These are phyloP conservation scores for Brachyhypopomus gauderio DNA, from an alignment of 2,113 vertebrate genomes.

Conservation along the genomic window DNA sequence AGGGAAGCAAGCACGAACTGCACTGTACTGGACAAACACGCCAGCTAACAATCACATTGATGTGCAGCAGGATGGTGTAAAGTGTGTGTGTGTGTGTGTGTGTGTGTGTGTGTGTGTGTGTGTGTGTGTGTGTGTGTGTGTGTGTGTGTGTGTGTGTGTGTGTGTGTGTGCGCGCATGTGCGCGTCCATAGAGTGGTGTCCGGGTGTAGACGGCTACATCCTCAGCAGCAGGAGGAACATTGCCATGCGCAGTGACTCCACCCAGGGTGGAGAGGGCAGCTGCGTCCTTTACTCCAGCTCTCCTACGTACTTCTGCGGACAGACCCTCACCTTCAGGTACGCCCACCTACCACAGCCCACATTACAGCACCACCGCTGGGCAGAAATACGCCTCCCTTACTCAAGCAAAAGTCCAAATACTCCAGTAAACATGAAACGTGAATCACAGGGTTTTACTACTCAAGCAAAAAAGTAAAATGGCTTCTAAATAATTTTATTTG, in stretches of 20 bases:
- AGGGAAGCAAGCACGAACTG: neutral
- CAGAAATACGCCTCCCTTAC: no score
- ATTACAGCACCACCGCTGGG: neutral
- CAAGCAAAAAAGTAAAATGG: no score
- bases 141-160: neutral
- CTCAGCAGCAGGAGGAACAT: conserved; percentile 95
- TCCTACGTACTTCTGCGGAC: conserved; percentile 90
- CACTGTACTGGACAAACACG: neutral
- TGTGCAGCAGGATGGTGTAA: no score
- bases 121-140: no score
- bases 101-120: neutral
- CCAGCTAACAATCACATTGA: no score
- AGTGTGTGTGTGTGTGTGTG: neutral
- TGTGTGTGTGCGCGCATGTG: conserved; percentile 18
- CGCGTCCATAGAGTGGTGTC: conserved; percentile 80
- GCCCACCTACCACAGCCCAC: conserved; percentile 35
- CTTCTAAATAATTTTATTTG: no score
- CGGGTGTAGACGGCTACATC: conserved; percentile 91
- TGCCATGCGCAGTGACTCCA: conserved; percentile 85
- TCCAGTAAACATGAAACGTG: no score
- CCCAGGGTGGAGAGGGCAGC: conserved; percentile 65
- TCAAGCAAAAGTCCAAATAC: no score
- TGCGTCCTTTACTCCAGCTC: conserved; percentile 89
- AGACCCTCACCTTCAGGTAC: conserved; percentile 94
- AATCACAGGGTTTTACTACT: no score